A percentile compares a stretch with the other conserved stretches of the same genome.
Conservation (phyloP, 2,888 invertebrate genomes). For the Rhingia rostrata region DNA sequence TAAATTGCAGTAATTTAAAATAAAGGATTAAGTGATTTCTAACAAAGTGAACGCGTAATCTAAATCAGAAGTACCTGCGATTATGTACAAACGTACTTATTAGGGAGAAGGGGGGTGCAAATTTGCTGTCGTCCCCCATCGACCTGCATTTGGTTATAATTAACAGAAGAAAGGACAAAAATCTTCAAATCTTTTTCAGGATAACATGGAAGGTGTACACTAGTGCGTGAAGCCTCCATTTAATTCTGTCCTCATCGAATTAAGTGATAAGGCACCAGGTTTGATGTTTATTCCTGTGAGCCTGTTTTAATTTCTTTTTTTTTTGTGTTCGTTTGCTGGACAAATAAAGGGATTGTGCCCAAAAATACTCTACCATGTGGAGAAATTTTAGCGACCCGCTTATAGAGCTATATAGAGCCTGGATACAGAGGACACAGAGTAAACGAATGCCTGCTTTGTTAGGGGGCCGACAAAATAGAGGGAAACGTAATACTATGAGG, state of each 20-base stretch:
- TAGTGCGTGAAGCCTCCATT: constrained; percentile 9
- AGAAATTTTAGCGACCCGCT: constrained; percentile 49
- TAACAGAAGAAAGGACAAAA: constrained; percentile 47
- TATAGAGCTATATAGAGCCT: neutral
- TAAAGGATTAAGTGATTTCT: constrained; percentile 72
- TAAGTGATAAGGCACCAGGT: constrained; percentile 52
- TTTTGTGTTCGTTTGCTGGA: constrained; percentile 20
- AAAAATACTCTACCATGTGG: constrained; percentile 25
- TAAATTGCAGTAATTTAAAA: constrained; percentile 69
- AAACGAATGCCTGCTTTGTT: constrained; percentile 13
- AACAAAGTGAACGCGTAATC: constrained; percentile 69
- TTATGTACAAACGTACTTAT: constrained; percentile 44
- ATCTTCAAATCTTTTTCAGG: constrained; percentile 14
- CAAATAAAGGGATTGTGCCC: constrained; percentile 28
- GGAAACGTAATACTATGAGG: constrained; percentile 49
- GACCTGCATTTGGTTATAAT: constrained; percentile 66
- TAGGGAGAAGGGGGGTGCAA: neutral
- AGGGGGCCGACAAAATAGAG: neutral
- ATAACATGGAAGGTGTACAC: constrained; percentile 8
- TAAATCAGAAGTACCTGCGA: constrained; percentile 66
- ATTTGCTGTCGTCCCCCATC: constrained; percentile 45
- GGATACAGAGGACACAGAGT: constrained; percentile 25
- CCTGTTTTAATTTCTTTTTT: neutral
- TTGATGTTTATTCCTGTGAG: constrained; percentile 34
- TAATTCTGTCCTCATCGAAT: neutral